These are phyloP conservation scores for Metallyticus violacea DNA, from an alignment of 2,888 invertebrate genomes.

Conservation along the genomic window DNA sequence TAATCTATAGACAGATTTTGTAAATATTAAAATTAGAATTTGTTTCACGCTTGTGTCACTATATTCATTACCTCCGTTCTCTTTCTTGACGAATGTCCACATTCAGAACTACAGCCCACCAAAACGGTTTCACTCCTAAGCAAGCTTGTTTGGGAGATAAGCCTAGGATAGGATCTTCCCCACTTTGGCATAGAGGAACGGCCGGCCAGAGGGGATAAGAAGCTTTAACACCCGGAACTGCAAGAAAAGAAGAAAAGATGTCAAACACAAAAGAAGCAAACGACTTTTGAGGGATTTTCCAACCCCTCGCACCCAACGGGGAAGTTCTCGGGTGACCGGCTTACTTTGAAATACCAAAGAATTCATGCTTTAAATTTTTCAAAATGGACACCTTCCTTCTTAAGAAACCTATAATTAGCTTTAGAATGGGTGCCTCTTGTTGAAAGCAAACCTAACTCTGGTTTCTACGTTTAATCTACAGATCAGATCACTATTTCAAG, in stretches of 20 bases:
- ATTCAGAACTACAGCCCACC: neutral
- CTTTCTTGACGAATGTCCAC: too few relatives aligned
- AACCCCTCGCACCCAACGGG: neutral
- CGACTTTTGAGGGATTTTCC: neutral
- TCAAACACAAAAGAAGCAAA: neutral
- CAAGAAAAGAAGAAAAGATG: neutral
- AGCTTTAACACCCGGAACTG: neutral
- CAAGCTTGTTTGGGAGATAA: too few relatives aligned
- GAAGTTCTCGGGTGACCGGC: neutral
- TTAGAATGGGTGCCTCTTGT: too few relatives aligned
- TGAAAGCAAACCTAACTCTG: too few relatives aligned
- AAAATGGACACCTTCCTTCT: too few relatives aligned
- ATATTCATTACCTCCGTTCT: too few relatives aligned
- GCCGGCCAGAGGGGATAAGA: neutral
- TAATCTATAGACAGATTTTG: too few relatives aligned
- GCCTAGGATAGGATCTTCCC: neutral
- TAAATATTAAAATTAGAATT: too few relatives aligned
- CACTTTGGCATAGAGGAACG: neutral
- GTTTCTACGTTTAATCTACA: too few relatives aligned
- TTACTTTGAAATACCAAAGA: neutral
- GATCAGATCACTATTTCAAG: too few relatives aligned
- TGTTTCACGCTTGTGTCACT: too few relatives aligned
- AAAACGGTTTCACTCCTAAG: neutral
- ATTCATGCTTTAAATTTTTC: neutral
- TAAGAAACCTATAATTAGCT: too few relatives aligned